A percentile compares a stretch with the other conserved stretches of the same genome.
phyloP scores from a whole-genome alignment of 2,888 invertebrate species.

The Pemphredon lugubris region DNA sequence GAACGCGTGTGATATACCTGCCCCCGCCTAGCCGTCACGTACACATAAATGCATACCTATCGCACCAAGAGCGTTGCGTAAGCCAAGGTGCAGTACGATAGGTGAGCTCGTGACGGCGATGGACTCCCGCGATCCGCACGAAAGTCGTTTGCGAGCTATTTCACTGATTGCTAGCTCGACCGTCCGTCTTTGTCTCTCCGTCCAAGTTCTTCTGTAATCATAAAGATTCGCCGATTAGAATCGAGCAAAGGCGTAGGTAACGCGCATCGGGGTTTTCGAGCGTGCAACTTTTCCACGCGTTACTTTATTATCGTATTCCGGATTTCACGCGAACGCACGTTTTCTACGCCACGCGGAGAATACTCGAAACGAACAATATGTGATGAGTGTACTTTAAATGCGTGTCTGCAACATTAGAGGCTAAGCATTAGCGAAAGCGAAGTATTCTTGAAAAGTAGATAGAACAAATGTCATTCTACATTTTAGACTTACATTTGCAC shows the following conservation, averaged over 20 bases:
- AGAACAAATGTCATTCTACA: no score
- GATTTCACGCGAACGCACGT: no score
- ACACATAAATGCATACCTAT: background rate
- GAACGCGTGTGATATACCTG: slow-evolving; percentile 31
- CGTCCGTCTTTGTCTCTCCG: slow-evolving; percentile 37
- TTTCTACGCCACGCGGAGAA: slow-evolving; percentile 53
- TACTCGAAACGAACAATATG: no score
- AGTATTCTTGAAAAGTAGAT: no score
- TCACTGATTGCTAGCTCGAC: slow-evolving; percentile 32
- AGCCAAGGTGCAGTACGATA: background rate
- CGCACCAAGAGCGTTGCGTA: background rate
- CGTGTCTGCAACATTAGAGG: no score
- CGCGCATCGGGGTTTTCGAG: no score
- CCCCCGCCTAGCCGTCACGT: background rate
- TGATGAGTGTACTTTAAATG: no score
- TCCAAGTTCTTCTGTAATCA: slow-evolving; percentile 14
- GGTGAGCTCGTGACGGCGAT: background rate
- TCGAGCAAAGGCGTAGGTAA: no score
- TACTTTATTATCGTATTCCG: no score
- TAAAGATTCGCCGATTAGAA: no score
- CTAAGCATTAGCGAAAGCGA: no score
- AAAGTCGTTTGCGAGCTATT: slow-evolving; percentile 11
- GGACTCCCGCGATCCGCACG: slow-evolving; percentile 39
- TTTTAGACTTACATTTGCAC: no score
- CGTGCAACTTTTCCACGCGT: slow-evolving; percentile 77